Evolutionary conservation across 1,140 invertebrate genomes (phyloP).

Genomic region (Venturia canescens): DNA sequence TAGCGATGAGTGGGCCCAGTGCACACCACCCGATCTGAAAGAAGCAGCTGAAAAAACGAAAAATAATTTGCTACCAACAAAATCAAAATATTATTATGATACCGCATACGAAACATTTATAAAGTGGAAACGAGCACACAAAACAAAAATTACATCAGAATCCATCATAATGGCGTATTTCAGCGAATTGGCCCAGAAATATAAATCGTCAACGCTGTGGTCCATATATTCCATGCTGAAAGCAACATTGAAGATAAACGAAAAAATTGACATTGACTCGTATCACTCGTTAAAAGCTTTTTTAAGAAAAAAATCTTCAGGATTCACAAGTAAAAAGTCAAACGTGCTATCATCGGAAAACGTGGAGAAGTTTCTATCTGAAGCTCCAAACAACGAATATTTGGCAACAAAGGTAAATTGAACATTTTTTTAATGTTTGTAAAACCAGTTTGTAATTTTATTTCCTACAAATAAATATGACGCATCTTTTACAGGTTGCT

Average conservation of each 20-base stretch:
- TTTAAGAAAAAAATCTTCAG: conserved; percentile 20
- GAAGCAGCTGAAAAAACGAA: not conserved
- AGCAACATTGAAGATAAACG: not conserved
- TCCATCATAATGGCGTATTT: conserved; percentile 37
- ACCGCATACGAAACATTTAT: conserved; percentile 11
- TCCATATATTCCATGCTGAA: conserved; percentile 38
- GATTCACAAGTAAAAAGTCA: conserved; percentile 30
- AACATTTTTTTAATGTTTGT: too few species aligned
- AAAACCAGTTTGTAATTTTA: too few species aligned
- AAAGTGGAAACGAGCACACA: conserved; percentile 17
- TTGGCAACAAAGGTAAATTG: too few species aligned
- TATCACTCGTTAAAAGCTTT: conserved; percentile 21
- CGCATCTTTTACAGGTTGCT: too few species aligned
- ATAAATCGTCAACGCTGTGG: conserved; percentile 24
- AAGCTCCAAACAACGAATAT: conserved; percentile 36
- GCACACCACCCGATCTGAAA: not conserved
- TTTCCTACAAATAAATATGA: too few species aligned
- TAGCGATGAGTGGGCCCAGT: not conserved
- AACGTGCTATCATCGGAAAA: not conserved
- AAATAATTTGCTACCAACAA: conserved; percentile 18
- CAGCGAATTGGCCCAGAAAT: conserved; percentile 9
- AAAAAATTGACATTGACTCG: conserved; percentile 29
- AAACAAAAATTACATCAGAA: conserved; percentile 18
- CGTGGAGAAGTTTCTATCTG: conserved; percentile 36
- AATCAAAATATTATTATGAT: conserved; percentile 23